These are phyloP conservation scores for Lithobates sylvaticus DNA, from an alignment of 2,797 vertebrate genomes.

Conservation along the genomic window DNA sequence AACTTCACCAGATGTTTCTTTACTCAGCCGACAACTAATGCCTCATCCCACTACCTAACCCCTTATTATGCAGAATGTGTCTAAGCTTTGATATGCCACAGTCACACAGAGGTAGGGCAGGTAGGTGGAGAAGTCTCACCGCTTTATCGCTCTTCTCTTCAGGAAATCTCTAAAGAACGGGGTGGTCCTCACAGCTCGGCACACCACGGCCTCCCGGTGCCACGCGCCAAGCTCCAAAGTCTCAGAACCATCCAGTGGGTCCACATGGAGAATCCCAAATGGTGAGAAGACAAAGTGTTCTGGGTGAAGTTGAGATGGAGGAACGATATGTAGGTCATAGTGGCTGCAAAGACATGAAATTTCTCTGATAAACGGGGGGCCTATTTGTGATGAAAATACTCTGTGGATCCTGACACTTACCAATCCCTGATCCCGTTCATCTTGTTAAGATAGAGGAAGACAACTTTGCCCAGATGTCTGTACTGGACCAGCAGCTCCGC, in stretches of 20 bases:
- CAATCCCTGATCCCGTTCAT: slow-evolving; percentile 73
- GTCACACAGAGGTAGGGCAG: too few relatives aligned
- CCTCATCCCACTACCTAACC: too few relatives aligned
- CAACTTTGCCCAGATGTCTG: slow-evolving; percentile 66
- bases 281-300: slow-evolving; percentile 85
- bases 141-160: slow-evolving; percentile 73
- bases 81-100: too few relatives aligned
- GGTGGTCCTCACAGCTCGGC: slow-evolving; percentile 78
- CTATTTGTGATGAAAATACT: too few relatives aligned
- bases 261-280: slow-evolving; percentile 78
- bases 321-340: slow-evolving; percentile 80
- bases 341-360: slow-evolving; percentile 72
- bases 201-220: slow-evolving; percentile 79
- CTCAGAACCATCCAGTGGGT: slow-evolving; percentile 73
- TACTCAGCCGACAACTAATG: too few relatives aligned
- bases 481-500: slow-evolving; percentile 70
- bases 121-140: slow-evolving; percentile 66
- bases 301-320: slow-evolving; percentile 68
- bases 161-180: slow-evolving; percentile 80
- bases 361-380: not conserved
- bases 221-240: slow-evolving; percentile 77
- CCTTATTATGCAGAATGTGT: too few relatives aligned
- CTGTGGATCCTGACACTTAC: slow-evolving; percentile 66
- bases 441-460: slow-evolving; percentile 80
- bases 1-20: too few relatives aligned